Evolutionary conservation across 2,113 vertebrate genomes (phyloP).

Genomic region (Microtus ochrogaster): DNA sequence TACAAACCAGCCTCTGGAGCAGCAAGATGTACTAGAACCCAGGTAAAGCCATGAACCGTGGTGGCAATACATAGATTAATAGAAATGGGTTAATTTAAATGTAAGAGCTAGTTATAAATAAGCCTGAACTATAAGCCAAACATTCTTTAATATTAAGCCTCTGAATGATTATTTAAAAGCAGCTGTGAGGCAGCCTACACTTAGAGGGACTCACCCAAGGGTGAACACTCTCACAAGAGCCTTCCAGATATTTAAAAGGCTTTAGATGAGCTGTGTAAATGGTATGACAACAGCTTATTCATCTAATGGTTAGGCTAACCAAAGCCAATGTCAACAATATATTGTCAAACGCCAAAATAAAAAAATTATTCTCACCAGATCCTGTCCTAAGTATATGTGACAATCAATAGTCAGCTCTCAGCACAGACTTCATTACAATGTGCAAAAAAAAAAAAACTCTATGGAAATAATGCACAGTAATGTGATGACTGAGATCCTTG

Average conservation of each 20-base stretch:
- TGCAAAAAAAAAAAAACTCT: too few relatives aligned
- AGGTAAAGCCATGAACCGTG: too few relatives aligned
- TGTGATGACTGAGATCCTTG: neutral
- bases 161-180: too few relatives aligned
- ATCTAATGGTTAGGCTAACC: neutral
- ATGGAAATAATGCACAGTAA: neutral
- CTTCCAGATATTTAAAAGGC: neutral
- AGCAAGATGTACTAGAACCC: too few relatives aligned
- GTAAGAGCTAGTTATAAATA: too few relatives aligned
- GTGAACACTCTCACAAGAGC: neutral
- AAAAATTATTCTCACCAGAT: neutral
- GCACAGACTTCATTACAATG: neutral
- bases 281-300: neutral
- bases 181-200: too few relatives aligned
- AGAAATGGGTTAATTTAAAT: too few relatives aligned
- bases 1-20: too few relatives aligned
- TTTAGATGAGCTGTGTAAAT: neutral
- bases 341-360: neutral
- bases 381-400: neutral
- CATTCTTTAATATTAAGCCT: too few relatives aligned
- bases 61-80: too few relatives aligned
- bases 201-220: too few relatives aligned
- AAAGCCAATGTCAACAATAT: neutral
- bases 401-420: neutral
- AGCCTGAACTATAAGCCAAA: too few relatives aligned